Percentiles rank a stretch among this genome's conserved stretches.
These are phyloP conservation scores for Odontothrips loti DNA, from an alignment of 2,888 invertebrate genomes.

Conservation along the genomic window DNA sequence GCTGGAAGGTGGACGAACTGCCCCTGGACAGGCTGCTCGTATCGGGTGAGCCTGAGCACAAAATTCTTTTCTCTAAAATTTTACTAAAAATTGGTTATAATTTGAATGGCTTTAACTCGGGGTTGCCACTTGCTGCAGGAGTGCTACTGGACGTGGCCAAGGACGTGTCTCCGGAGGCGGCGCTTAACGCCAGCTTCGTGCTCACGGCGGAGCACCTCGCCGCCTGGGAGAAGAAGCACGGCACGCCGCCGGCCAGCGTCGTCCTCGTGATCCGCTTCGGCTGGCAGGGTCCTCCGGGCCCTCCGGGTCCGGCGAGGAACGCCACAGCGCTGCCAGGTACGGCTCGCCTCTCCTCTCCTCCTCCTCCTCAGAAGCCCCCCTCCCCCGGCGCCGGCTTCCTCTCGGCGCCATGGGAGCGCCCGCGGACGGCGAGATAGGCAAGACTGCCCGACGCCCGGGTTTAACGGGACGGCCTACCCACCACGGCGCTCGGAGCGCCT, in stretches of 20 bases:
- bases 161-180: slow-evolving; percentile 3
- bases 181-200: background rate
- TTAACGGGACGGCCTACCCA: too few species aligned
- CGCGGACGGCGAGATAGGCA: too few species aligned
- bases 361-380: too few species aligned
- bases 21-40: slow-evolving; percentile 15
- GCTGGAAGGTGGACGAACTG: slow-evolving; percentile 20
- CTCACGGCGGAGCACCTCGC: background rate
- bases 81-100: too few species aligned
- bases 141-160: slow-evolving; percentile 9
- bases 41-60: background rate
- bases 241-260: background rate
- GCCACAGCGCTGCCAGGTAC: background rate
- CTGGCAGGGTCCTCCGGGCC: background rate
- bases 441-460: too few species aligned
- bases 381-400: too few species aligned
- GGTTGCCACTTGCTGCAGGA: background rate
- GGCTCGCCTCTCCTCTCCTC: too few species aligned
- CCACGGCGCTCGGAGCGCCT: too few species aligned
- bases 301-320: background rate
- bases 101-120: too few species aligned
- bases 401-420: too few species aligned
- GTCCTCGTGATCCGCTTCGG: slow-evolving; percentile 1
- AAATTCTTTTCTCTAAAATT: too few species aligned
- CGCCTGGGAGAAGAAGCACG: slow-evolving; percentile 25